Evolutionary conservation across 2,113 vertebrate species (phyloP).

Genomic region (Athene noctua): DNA sequence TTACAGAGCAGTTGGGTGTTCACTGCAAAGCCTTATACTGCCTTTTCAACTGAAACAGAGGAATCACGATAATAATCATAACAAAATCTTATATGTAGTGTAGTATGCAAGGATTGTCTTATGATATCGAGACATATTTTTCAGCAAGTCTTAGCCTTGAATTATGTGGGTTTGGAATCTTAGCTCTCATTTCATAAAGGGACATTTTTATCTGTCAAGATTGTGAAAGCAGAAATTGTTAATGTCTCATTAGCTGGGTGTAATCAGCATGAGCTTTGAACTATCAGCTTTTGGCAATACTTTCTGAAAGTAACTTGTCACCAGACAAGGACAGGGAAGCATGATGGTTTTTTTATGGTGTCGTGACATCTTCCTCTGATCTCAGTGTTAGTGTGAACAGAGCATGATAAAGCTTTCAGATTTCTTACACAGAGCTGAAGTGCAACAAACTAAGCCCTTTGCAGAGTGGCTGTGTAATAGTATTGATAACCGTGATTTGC

Average conservation of each 20-base stretch:
- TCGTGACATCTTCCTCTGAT: background rate
- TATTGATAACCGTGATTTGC: background rate
- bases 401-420: background rate
- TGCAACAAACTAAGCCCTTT: background rate
- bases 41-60: background rate
- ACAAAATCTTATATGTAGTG: background rate
- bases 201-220: background rate
- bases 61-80: fast-evolving
- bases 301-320: background rate
- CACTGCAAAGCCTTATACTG: background rate
- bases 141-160: background rate
- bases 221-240: background rate
- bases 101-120: background rate
- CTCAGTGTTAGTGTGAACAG: background rate
- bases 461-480: background rate
- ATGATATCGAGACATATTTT: background rate
- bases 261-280: background rate
- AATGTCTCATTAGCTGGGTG: background rate
- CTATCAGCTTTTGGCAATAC: background rate
- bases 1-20: background rate
- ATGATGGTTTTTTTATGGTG: background rate
- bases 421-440: background rate
- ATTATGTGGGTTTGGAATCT: background rate
- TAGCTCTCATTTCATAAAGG: background rate
- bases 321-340: background rate